Base-by-base conservation (phyloP, 2,113 vertebrate genomes). In the Sorex fumeus region DNA sequence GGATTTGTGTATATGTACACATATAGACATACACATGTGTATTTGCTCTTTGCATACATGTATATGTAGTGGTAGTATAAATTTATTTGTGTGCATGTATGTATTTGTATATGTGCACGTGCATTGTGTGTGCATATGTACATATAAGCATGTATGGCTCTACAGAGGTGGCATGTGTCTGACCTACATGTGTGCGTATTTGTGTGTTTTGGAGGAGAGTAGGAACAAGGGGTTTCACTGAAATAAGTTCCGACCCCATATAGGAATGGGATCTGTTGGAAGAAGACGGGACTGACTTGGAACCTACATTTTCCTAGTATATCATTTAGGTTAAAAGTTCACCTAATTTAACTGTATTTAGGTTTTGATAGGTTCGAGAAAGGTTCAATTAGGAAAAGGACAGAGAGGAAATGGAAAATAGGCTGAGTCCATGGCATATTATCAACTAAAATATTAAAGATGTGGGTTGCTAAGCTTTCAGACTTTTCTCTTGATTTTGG, bases 351-450 rank as follows among this genome's bases (percentile, higher is more conserved):
- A 40, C 23, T 45, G 21, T 40, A 57, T 67, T 87, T 70, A 87
- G 92, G n/a, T 85, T 93, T 84, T 76, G 67, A 86, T 88, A 87
- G 70, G 80, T 86, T 90, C 84, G 83, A 93, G 88, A 94, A 95
- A 82, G 78, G 19, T 71, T 93, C 88, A 86, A 79, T 74, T 87
- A 78, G 83, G 34, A 66, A 90, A 85, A 89, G 32, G 60, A 90
- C 78, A 90, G 62, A 76, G 64, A 94, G 88, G 94, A 96, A 93
- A 92, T 96, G 90, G 87, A 91, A 96, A 95, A 85, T 93, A 81
- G n/a, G 92, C 79, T 4, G n/a, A 82, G 70, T 78, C 70, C 28
- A 27, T 94, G 93, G 92, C 90, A 75, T 23, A 75, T 78, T 74
- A 93, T 93, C 90, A 87, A 95, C 69, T 69, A 47, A 94, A 95